Evolutionary conservation across 2,113 vertebrate genomes (phyloP), one percentile per base, ranked within the genome.

Genomic region (Albula goreensis): DNA sequence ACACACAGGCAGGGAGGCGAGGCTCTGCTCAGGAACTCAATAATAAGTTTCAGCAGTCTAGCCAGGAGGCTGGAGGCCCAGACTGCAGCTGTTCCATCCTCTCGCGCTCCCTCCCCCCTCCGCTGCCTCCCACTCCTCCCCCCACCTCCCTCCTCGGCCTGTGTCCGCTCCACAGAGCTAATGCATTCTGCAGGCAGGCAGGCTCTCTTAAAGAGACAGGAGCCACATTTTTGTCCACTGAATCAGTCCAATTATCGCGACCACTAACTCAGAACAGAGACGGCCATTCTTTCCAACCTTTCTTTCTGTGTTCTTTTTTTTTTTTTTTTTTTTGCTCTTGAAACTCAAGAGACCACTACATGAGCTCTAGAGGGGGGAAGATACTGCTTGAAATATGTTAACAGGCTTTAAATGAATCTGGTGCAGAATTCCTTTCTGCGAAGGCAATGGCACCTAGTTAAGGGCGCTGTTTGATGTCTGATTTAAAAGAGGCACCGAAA

Each of bases 11-110:
- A 93, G 94, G 95, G 95, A 94, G 95, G 95, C 95, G 95, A 95
- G 94, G 95, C 92, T 93, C 91, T 94, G 92, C 95, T 95, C 96
- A 95, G 96, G 95, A 96, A 96, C 96, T 96, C 97, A 96, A 96
- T 97, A 96, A 97, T 94, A 97, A 98, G 97, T 98, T 97, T 96
- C 96, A 96, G 93, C 97, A 95, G 95, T 96, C 95, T 97, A 96
- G 96, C 97, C 96, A 96, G 96, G 94, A 97, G 96, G 96, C 96
- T 96, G 96, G 93, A 94, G 96, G 96, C 96, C 95, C 95, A 97
- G 97, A 97, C 96, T 97, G 96, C 77, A 91, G 95, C 96, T 97
- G 96, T 97, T 97, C 95, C 95, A 90, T 94, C 93, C 85, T 92
- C 90, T 89, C 85, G 87, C 89, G 60, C 11, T 86, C 87, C 85